Evolutionary conservation across 2,113 vertebrate species (phyloP), one percentile per base, ranked within the genome.

Genomic region (Ailurus styani): DNA sequence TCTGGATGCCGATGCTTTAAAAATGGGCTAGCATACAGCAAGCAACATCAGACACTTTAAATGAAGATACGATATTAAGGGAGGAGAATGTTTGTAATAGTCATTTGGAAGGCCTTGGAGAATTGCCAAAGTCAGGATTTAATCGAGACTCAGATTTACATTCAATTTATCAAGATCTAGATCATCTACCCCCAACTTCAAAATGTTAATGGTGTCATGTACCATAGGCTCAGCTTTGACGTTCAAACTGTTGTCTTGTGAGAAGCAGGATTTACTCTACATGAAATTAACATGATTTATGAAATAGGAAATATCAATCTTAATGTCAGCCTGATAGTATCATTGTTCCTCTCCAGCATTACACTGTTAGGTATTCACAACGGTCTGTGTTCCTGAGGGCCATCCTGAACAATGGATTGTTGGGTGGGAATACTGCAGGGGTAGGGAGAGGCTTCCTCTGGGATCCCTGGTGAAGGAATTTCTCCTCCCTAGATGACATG

Each of bases 101-200:
- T 77, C 23, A 73, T 62, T 5, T 20, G 5, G 72, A 68, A 31
- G 50, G 21, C 11, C 23, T 47, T 82, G 9, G 52, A 34, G 66
- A 78, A 34, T 37, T 68, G 47, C 3, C 29, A 54, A 79, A 93
- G 40, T 68, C 11, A 83, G 27, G 14, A 50, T 60, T 83, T 89
- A 66, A 78, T 27, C 12, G 25, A 82, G 18, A 86, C 34, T 27
- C 81, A 95, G 42, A 73, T 77, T 91, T n/a, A 86, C 34, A 78
- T 57, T 17, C 8, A 27, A 3, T 52, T 96, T 75, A 60, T 77
- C 45, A 78, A 77, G 70, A 7, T 77, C 52, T 87, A 70, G 57
- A 54, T 60, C 40, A 54, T 34, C 29, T 42, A 68, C 21, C 4
- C 29, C 29, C 11, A 87, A 62, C 37, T 96, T 91, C 10, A 87